A percentile compares a stretch with the other conserved stretches of the same genome.
phyloP scores from a whole-genome alignment of 2,797 vertebrate species.

The Brachymystax lenok region DNA sequence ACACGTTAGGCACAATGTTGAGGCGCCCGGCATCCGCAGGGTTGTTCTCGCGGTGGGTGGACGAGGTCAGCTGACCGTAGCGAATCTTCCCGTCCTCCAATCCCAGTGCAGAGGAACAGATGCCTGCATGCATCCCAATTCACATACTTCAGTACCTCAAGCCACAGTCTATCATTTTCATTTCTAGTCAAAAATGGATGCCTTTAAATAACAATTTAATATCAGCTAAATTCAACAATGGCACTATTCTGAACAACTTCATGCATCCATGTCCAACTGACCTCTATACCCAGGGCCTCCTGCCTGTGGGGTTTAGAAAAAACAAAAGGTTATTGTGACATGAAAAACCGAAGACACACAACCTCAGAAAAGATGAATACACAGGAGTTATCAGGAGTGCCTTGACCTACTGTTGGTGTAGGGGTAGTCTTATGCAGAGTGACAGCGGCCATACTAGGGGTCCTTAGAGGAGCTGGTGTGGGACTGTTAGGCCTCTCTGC shows the following conservation, averaged over 20 bases:
- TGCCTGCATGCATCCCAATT: conserved; percentile 50
- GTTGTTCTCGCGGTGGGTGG: conserved; percentile 77
- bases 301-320: conserved; percentile 47
- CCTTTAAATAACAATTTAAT: neutral
- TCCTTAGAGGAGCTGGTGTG: conserved; percentile 70
- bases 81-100: conserved; percentile 79
- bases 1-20: conserved; percentile 81
- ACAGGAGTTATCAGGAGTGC: neutral
- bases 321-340: neutral
- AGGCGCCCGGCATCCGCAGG: conserved; percentile 83
- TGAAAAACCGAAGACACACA: too few species aligned
- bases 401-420: conserved; percentile 47
- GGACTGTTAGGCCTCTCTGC: conserved; percentile 63
- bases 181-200: neutral
- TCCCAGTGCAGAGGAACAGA: conserved; percentile 79
- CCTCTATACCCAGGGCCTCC: conserved; percentile 60
- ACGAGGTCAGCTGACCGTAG: conserved; percentile 81
- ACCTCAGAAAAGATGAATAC: neutral
- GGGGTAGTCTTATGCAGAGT: conserved; percentile 52
- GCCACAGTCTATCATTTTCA: neutral
- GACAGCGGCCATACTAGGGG: conserved; percentile 66
- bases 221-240: neutral
- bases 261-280: conserved; percentile 43
- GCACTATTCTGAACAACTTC: neutral
- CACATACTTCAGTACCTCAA: neutral